These are phyloP conservation scores for Pseudobourletiella spinata DNA, from an alignment of 1,140 invertebrate genomes.

Conservation along the genomic window DNA sequence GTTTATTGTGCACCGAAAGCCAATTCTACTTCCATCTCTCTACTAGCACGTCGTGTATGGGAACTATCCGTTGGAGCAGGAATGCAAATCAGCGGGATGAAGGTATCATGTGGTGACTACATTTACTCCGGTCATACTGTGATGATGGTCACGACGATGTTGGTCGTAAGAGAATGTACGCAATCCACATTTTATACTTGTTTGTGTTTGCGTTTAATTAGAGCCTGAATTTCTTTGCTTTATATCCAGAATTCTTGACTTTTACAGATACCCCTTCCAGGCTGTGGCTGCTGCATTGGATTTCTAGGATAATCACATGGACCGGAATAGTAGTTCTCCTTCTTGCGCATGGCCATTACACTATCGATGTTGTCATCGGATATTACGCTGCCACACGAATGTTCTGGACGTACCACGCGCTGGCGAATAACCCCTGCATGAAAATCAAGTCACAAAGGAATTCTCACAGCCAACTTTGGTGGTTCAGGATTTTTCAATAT, in stretches of 20 bases:
- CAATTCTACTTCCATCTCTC: constrained; percentile 22
- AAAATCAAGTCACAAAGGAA: constrained; percentile 57
- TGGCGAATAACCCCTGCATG: constrained; percentile 59
- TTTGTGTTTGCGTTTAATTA: too few species aligned
- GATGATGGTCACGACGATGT: constrained; percentile 70
- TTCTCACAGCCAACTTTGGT: constrained; percentile 68
- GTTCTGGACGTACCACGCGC: constrained; percentile 84
- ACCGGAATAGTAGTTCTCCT: constrained; percentile 69
- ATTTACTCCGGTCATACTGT: constrained; percentile 87
- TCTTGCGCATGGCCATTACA: constrained; percentile 80
- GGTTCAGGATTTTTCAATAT: constrained; percentile 71
- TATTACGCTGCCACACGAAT: constrained; percentile 81
- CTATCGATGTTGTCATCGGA: constrained; percentile 80
- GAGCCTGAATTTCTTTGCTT: constrained; percentile 37
- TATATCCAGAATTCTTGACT: neutral
- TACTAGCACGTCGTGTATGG: neutral
- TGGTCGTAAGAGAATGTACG: constrained; percentile 78
- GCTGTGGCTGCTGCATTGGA: constrained; percentile 9
- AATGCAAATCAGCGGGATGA: constrained; percentile 43
- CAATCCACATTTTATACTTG: too few species aligned
- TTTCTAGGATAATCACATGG: constrained; percentile 46
- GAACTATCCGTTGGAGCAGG: constrained; percentile 20
- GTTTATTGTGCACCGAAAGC: constrained; percentile 42
- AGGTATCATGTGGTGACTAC: constrained; percentile 52
- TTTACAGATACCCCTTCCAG: constrained; percentile 7